A percentile compares a stretch with the other conserved stretches of the same genome.
These are phyloP conservation scores for Drosophila nigrodunni DNA, from an alignment of 1,140 invertebrate species.

Conservation along the genomic window DNA sequence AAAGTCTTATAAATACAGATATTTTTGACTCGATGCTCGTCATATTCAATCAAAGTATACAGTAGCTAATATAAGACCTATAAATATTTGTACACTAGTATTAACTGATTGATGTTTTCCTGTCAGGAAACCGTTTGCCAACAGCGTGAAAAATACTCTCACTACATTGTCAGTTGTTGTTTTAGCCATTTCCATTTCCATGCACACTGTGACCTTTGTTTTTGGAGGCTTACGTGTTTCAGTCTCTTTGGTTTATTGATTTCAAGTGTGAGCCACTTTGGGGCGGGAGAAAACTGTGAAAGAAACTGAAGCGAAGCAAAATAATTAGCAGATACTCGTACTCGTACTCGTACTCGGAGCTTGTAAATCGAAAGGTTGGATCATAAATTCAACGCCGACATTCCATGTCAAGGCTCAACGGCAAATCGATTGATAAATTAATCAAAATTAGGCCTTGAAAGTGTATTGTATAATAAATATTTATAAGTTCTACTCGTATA, in stretches of 20 bases:
- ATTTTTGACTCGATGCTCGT: neutral
- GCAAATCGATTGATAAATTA: conserved; percentile 79
- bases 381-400: conserved; percentile 67
- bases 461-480: conserved; percentile 76
- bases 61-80: neutral
- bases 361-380: conserved; percentile 66
- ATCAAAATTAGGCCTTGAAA: conserved; percentile 77
- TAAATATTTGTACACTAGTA: conserved; percentile 4
- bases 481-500: conserved; percentile 52
- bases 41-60: neutral
- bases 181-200: conserved; percentile 7
- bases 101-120: conserved; percentile 74
- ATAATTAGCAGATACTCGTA: conserved; percentile 55
- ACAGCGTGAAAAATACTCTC: conserved; percentile 78
- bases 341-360: too few relatives aligned
- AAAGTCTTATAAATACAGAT: conserved; percentile 1
- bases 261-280: conserved; percentile 31
- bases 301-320: conserved; percentile 38
- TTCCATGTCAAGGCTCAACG: conserved; percentile 74
- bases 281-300: neutral
- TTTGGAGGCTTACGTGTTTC: conserved; percentile 55
- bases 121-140: conserved; percentile 73
- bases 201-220: conserved; percentile 40
- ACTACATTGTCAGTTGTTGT: conserved; percentile 41
- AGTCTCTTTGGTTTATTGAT: conserved; percentile 62